Percentiles rank a stretch among this genome's conserved stretches.
phyloP scores from a whole-genome alignment of 2,113 vertebrate species.

The Ranitomeya imitator region DNA sequence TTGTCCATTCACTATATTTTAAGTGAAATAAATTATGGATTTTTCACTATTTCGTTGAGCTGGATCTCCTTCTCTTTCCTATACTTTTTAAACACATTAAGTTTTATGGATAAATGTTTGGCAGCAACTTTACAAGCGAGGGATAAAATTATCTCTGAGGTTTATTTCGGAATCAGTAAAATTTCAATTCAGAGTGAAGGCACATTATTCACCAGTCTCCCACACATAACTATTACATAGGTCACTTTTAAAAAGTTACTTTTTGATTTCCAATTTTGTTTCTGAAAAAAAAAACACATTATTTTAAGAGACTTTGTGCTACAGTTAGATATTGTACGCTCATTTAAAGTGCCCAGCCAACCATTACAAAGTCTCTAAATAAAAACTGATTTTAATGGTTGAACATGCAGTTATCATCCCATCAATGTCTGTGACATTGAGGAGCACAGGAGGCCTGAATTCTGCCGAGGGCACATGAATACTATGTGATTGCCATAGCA shows the following conservation, averaged over 20 bases:
- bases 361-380: neutral
- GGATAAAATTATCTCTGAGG: neutral
- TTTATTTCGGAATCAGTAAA: neutral
- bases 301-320: neutral
- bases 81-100: neutral
- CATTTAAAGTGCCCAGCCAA: neutral
- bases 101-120: neutral
- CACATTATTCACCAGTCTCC: neutral
- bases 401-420: constrained; percentile 29
- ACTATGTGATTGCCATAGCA: constrained; percentile 42
- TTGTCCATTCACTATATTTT: too few species aligned
- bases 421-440: neutral
- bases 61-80: too few species aligned
- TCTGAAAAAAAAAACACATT: neutral
- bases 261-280: neutral
- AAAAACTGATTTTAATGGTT: constrained; percentile 40
- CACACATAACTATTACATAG: neutral
- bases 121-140: neutral
- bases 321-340: neutral
- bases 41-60: too few species aligned
- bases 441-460: constrained; percentile 15
- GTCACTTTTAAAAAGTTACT: constrained; percentile 4
- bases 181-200: neutral
- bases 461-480: constrained; percentile 45
- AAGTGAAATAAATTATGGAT: too few species aligned